phyloP scores from a whole-genome alignment of 2,888 invertebrate species.

The Stenchaetothrips biformis region DNA sequence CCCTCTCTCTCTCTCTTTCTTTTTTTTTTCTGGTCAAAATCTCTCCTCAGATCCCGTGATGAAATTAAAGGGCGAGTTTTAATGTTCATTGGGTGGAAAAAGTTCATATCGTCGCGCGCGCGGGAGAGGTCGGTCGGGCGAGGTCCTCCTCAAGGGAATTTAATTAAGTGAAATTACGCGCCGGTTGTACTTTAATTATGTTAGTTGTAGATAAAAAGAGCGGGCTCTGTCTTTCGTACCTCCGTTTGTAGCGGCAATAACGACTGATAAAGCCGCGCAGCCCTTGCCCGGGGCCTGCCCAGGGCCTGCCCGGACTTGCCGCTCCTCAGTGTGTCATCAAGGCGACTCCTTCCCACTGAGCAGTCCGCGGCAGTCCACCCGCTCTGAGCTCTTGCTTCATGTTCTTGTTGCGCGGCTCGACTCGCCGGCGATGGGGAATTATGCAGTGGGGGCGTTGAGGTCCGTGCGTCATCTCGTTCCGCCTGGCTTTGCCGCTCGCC shows the following conservation, averaged over 20 bases:
- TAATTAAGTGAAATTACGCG: slow-evolving; percentile 54
- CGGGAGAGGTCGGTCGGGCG: too few species aligned
- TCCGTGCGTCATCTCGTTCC: too few species aligned
- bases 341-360: too few species aligned
- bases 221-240: slow-evolving; percentile 36
- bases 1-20: slow-evolving; percentile 40
- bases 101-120: slow-evolving; percentile 47
- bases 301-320: too few species aligned
- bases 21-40: slow-evolving; percentile 50
- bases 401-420: too few species aligned
- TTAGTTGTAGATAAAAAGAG: slow-evolving; percentile 50
- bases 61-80: slow-evolving; percentile 53
- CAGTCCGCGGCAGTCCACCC: neutral
- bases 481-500: too few species aligned
- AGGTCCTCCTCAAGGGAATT: slow-evolving; percentile 46
- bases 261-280: slow-evolving; percentile 34
- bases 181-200: slow-evolving; percentile 55
- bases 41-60: slow-evolving; percentile 49
- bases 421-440: too few species aligned
- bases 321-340: neutral
- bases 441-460: too few species aligned
- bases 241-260: slow-evolving; percentile 38
- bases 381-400: neutral
- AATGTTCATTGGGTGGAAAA: slow-evolving; percentile 52
- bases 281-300: too few species aligned